Evolutionary conservation across 2,797 vertebrate species (phyloP).

Genomic region (Avahi laniger): DNA sequence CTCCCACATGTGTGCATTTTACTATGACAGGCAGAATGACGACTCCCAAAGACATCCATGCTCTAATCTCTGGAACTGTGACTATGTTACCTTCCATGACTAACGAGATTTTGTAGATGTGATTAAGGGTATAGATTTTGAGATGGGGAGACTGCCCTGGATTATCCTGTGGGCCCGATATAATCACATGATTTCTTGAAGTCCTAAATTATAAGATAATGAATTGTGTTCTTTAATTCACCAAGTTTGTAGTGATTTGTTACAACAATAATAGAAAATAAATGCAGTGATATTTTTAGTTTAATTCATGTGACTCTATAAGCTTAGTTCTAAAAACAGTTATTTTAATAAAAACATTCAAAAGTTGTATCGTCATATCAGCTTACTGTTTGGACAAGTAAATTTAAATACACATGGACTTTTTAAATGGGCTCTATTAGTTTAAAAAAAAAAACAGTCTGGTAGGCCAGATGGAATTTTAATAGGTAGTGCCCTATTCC

Average conservation of each 20-base stretch:
- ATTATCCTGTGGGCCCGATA: neutral
- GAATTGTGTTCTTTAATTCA: neutral
- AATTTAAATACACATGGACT: slow-evolving; percentile 41
- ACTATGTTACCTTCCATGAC: neutral
- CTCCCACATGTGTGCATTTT: neutral
- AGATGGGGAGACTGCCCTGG: neutral
- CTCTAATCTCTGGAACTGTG: neutral
- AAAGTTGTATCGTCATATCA: neutral
- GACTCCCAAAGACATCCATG: neutral
- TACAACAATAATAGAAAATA: neutral
- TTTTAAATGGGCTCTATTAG: neutral
- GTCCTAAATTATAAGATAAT: neutral
- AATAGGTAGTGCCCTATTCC: neutral
- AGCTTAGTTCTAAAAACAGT: neutral
- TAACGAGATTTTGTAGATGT: neutral
- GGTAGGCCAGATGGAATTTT: neutral
- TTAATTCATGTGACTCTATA: neutral
- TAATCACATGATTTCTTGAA: neutral
- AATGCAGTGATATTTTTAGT: neutral
- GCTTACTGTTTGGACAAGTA: slow-evolving; percentile 14
- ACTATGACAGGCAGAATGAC: neutral
- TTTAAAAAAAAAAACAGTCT: slow-evolving; percentile 18
- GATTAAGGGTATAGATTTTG: neutral
- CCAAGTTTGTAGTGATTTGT: neutral
- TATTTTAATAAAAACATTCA: neutral